Base-by-base conservation (phyloP, 1,140 invertebrate species). In the Mizuhopecten yessoensis region DNA sequence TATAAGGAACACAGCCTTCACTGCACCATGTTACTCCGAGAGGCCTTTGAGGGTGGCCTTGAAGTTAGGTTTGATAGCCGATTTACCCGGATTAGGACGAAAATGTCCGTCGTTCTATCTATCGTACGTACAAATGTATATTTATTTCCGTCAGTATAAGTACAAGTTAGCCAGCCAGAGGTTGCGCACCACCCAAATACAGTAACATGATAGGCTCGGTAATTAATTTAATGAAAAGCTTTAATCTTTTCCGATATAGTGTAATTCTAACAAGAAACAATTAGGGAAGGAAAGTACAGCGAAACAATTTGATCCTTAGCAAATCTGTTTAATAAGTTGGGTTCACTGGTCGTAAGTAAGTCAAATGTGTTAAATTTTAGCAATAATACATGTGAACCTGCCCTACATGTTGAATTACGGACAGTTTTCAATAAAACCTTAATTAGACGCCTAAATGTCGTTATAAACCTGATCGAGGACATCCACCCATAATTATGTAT, bases 191-290 rank as follows among this genome's bases (percentile, higher is more conserved):
- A 75, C 57, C n/a, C 57, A 75, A n/a, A 29, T 29, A 75, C 57
- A 75, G 57, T 29, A 75, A 75, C n/a, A 7, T n/a, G 57, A 75
- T 75, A n/a, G 57, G 57, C 23, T 29, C 57, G 57, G 57, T 75
- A 75, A 75, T 75, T 75, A 29, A 75, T 75, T 5, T 75, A 75
- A 75, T 75, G 57, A 29, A n/a, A 75, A 75, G 45, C n/a, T 75
- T 75, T n/a, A n/a, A 75, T 75, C 29, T 75, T 5, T 2, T 75
- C 3, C 9, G 57, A 75, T 75, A 75, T 75, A 75, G n/a, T 5
- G 57, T 0, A 75, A 75, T 29, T n/a, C 17, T 75, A 3, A 7
- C 7, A 29, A 9, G 57, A 75, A 75, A 75, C 57, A 75, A 75
- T 75, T 49, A 29, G 9, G n/a, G 5, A 75, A 9, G 23, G 23